Evolutionary conservation across 2,797 vertebrate species (phyloP).

Genomic region (Phrynocephalus forsythii): DNA sequence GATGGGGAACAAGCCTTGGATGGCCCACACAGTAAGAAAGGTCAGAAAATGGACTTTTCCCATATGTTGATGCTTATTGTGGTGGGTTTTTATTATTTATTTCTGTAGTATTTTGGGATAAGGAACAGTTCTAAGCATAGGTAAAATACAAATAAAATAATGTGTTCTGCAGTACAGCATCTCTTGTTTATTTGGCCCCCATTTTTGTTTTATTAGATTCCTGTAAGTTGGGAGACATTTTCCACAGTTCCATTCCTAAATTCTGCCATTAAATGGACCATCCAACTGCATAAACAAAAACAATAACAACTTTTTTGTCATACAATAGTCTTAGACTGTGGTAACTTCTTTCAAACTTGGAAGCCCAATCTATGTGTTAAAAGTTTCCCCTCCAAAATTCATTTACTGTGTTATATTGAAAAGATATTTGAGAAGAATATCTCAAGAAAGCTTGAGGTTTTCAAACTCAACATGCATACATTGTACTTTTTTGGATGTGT

Average conservation of each 20-base stretch:
- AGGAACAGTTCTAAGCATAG: background rate
- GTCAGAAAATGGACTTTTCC: slow-evolving; percentile 69
- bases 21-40: slow-evolving; percentile 75
- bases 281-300: background rate
- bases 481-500: too few relatives aligned
- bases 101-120: background rate
- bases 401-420: background rate
- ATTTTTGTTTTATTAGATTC: too few relatives aligned
- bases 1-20: slow-evolving; percentile 73
- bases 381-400: background rate
- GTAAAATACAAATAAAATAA: too few relatives aligned
- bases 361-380: background rate
- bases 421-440: background rate
- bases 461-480: background rate
- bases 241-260: background rate
- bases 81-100: background rate
- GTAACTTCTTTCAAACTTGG: background rate
- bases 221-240: background rate
- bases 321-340: background rate
- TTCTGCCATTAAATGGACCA: background rate
- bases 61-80: slow-evolving; percentile 34
- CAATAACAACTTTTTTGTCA: background rate
- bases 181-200: too few relatives aligned
- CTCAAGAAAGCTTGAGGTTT: background rate
- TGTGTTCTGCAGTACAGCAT: too few relatives aligned